Percentiles rank a stretch among this genome's conserved stretches.
These are phyloP conservation scores for Cheirogaleus major DNA, from an alignment of 2,797 vertebrate species.

Conservation along the genomic window DNA sequence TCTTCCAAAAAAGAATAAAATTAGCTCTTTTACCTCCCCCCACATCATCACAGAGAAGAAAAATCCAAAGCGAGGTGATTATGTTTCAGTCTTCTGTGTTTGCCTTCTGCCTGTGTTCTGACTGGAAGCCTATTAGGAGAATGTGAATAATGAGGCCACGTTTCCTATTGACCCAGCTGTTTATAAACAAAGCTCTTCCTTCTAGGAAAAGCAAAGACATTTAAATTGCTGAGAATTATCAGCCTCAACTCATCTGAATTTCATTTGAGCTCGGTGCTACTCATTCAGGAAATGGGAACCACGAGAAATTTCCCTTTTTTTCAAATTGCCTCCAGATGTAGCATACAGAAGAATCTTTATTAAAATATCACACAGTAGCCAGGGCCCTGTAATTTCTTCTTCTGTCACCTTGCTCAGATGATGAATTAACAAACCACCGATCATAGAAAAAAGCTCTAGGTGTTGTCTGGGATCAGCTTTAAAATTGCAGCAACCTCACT, in stretches of 20 bases:
- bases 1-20: slow-evolving; percentile 49
- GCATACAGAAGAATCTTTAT: slow-evolving; percentile 58
- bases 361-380: slow-evolving; percentile 74
- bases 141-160: slow-evolving; percentile 38
- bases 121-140: slow-evolving; percentile 44
- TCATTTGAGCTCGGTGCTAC: slow-evolving; percentile 62
- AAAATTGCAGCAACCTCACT: not conserved
- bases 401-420: slow-evolving; percentile 41
- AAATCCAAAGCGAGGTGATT: not conserved
- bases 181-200: slow-evolving; percentile 74
- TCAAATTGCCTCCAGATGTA: slow-evolving; percentile 82
- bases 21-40: not conserved
- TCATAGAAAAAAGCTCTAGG: not conserved
- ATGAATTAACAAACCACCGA: slow-evolving; percentile 41
- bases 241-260: slow-evolving; percentile 78
- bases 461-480: not conserved
- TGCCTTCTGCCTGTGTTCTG: not conserved
- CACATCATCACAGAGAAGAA: not conserved
- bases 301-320: slow-evolving; percentile 56
- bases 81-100: not conserved
- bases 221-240: slow-evolving; percentile 80
- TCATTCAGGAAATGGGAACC: slow-evolving; percentile 77
- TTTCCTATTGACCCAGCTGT: slow-evolving; percentile 62
- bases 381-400: slow-evolving; percentile 50
- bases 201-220: slow-evolving; percentile 68